These are phyloP conservation scores for Neuroscelio doddi DNA, from an alignment of 2,888 invertebrate genomes.

Conservation along the genomic window DNA sequence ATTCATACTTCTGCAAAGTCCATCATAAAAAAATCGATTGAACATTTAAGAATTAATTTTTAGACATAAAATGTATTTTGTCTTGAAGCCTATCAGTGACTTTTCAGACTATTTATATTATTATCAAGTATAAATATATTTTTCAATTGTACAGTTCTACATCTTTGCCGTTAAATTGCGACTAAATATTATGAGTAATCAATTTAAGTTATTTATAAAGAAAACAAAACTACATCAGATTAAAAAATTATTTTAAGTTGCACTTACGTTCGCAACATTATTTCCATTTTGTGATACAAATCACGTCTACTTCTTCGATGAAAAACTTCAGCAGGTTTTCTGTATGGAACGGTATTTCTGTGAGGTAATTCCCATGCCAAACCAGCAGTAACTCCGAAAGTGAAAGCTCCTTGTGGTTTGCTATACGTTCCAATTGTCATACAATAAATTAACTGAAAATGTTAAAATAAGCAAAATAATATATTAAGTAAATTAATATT, in stretches of 20 bases:
- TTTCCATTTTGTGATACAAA: constrained; percentile 77
- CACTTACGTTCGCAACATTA: constrained; percentile 78
- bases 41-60: too few species aligned
- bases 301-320: constrained; percentile 78
- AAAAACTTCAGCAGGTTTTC: constrained; percentile 72
- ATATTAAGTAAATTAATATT: constrained; percentile 14
- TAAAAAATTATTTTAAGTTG: constrained; percentile 29
- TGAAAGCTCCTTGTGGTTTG: constrained; percentile 76
- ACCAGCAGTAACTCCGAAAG: constrained; percentile 83
- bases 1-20: too few species aligned
- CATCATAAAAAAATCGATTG: too few species aligned
- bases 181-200: constrained; percentile 36
- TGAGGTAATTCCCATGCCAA: constrained; percentile 85
- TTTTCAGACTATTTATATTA: too few species aligned
- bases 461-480: constrained; percentile 9
- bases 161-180: constrained; percentile 27
- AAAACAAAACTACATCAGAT: constrained; percentile 18
- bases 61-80: too few species aligned
- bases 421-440: constrained; percentile 75
- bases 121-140: too few species aligned
- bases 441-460: constrained; percentile 76
- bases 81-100: too few species aligned
- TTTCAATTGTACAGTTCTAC: too few species aligned
- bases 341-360: constrained; percentile 69
- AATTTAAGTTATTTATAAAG: constrained; percentile 13